Percentiles rank a stretch among this genome's conserved stretches.
Evolutionary conservation across 1,140 invertebrate genomes (phyloP).

Genomic region (Hyles euphorbiae): DNA sequence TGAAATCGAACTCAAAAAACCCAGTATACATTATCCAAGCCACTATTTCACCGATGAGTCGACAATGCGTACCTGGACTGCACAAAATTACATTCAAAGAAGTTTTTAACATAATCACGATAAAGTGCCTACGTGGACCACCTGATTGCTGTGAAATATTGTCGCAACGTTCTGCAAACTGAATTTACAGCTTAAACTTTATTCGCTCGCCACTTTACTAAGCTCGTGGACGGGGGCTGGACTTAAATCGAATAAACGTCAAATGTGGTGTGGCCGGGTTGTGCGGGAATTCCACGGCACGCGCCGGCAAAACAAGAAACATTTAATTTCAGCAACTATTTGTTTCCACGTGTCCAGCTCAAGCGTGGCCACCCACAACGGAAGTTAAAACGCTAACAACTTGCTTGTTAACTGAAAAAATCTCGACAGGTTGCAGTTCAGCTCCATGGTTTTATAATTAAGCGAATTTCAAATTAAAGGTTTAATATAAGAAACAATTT

Average conservation of each 20-base stretch:
- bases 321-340: conserved; percentile 42
- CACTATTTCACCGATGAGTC: too few species aligned
- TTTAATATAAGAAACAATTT: neutral
- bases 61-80: too few species aligned
- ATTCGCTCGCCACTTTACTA: conserved; percentile 30
- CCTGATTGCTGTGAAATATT: conserved; percentile 7
- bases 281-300: conserved; percentile 5
- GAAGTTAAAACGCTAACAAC: too few species aligned
- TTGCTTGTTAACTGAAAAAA: too few species aligned
- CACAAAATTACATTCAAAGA: too few species aligned
- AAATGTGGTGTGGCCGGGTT: conserved; percentile 25
- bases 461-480: too few species aligned
- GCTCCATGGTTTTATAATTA: too few species aligned
- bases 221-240: conserved; percentile 26
- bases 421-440: too few species aligned
- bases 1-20: too few species aligned
- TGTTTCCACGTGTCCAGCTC: conserved; percentile 26
- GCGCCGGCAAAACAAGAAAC: conserved; percentile 31
- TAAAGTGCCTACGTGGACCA: neutral
- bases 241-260: conserved; percentile 54
- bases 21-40: too few species aligned
- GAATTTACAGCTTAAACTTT: conserved; percentile 42
- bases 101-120: too few species aligned
- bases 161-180: conserved; percentile 20
- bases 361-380: too few species aligned